Percentiles rank a stretch among this genome's conserved stretches.
Conservation (phyloP, 2,113 vertebrate genomes). For the Caloenas nicobarica region DNA sequence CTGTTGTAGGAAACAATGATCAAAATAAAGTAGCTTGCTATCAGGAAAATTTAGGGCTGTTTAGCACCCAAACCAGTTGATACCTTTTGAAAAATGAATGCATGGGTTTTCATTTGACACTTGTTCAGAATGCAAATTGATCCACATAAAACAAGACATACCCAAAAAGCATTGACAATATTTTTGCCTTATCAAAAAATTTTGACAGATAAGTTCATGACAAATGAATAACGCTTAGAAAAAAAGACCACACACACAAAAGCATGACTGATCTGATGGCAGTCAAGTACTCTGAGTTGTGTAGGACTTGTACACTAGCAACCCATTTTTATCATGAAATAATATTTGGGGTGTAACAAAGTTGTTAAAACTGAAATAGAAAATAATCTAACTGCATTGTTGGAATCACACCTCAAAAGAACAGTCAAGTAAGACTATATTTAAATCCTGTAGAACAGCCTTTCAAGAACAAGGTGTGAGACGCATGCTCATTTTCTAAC, state of each 20-base stretch:
- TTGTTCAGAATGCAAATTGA: background rate
- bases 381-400: background rate
- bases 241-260: background rate
- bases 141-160: background rate
- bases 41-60: background rate
- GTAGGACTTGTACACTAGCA: background rate
- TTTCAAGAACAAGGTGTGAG: background rate
- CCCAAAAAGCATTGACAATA: background rate
- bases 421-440: background rate
- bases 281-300: background rate
- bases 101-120: background rate
- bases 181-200: background rate
- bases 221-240: background rate
- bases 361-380: background rate
- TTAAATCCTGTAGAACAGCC: background rate
- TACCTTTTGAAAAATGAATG: background rate
- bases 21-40: background rate
- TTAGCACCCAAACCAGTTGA: background rate
- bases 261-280: background rate
- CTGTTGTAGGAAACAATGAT: conserved; percentile 24
- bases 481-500: background rate
- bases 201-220: background rate
- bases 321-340: background rate
- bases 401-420: background rate
- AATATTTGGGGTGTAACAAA: background rate